A percentile compares a stretch with the other conserved stretches of the same genome.
Evolutionary conservation across 2,888 invertebrate species (phyloP).

Genomic region (Scaptomyza caliginosa): DNA sequence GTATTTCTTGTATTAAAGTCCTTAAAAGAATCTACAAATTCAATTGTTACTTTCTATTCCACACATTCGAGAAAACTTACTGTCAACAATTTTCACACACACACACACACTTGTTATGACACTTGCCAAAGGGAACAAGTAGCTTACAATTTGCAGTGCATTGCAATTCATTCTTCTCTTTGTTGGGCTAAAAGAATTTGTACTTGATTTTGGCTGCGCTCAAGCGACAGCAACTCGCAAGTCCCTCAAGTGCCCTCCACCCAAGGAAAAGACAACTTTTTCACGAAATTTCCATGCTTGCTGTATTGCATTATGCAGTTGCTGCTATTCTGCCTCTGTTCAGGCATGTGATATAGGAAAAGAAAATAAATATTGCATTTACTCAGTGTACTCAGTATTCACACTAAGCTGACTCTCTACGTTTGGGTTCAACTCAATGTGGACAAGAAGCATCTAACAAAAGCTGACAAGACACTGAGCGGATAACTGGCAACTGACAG

Average conservation of each 20-base stretch:
- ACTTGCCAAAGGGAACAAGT: slow-evolving; percentile 27
- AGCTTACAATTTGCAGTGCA: slow-evolving; percentile 19
- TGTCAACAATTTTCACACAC: neutral
- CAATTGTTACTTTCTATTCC: neutral
- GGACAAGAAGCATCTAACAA: slow-evolving; percentile 14
- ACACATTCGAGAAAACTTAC: neutral
- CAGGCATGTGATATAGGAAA: neutral
- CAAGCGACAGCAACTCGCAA: neutral
- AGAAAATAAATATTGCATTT: slow-evolving; percentile 33
- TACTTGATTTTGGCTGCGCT: slow-evolving; percentile 13
- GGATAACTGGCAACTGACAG: slow-evolving; percentile 5
- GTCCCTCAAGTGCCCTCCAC: neutral
- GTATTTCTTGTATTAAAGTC: no score
- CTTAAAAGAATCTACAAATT: no score
- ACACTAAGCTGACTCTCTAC: slow-evolving; percentile 29
- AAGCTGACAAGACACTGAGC: slow-evolving; percentile 20
- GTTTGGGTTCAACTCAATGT: slow-evolving; percentile 49
- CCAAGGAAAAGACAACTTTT: neutral
- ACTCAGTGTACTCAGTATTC: slow-evolving; percentile 11
- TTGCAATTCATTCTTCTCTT: slow-evolving; percentile 16
- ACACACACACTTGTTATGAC: slow-evolving; percentile 38
- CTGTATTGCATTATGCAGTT: neutral
- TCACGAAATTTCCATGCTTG: neutral
- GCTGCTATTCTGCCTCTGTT: neutral
- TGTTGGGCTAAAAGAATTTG: slow-evolving; percentile 8